phyloP scores from a whole-genome alignment of 2,113 vertebrate species.

The Cheirogaleus medius region DNA sequence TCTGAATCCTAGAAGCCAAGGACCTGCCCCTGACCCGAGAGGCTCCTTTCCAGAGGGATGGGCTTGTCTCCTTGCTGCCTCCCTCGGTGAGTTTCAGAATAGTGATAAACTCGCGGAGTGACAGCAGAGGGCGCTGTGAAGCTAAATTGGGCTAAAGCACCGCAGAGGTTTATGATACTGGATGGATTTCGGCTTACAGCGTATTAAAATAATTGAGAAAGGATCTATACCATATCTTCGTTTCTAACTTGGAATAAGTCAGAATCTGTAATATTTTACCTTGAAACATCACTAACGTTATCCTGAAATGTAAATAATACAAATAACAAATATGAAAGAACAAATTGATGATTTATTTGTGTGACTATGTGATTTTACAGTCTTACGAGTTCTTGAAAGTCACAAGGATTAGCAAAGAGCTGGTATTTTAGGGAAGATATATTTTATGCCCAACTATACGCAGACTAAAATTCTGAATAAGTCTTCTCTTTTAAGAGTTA shows the following conservation, averaged over 20 bases:
- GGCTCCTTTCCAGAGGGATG: neutral
- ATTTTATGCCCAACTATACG: neutral
- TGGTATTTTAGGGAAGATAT: neutral
- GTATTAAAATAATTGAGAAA: neutral
- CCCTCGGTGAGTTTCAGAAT: neutral
- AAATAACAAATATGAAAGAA: neutral
- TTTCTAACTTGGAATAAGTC: neutral
- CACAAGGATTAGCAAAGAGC: neutral
- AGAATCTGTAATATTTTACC: conserved; percentile 1
- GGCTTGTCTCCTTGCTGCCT: no score
- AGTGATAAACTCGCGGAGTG: neutral
- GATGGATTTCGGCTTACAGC: neutral
- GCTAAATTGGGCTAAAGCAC: neutral
- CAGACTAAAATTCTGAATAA: neutral
- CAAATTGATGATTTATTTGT: neutral
- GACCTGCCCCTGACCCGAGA: neutral
- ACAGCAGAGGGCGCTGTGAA: conserved; percentile 82
- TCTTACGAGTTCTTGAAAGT: neutral
- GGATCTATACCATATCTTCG: neutral
- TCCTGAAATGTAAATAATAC: neutral
- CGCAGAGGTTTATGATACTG: fast-evolving
- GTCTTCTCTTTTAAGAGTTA: neutral
- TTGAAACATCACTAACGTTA: neutral
- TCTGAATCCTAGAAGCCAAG: neutral
- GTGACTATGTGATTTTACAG: neutral